Percentiles rank a stretch among this genome's conserved stretches.
Evolutionary conservation across 2,797 vertebrate species (phyloP).

Genomic region (Eulemur mongoz): DNA sequence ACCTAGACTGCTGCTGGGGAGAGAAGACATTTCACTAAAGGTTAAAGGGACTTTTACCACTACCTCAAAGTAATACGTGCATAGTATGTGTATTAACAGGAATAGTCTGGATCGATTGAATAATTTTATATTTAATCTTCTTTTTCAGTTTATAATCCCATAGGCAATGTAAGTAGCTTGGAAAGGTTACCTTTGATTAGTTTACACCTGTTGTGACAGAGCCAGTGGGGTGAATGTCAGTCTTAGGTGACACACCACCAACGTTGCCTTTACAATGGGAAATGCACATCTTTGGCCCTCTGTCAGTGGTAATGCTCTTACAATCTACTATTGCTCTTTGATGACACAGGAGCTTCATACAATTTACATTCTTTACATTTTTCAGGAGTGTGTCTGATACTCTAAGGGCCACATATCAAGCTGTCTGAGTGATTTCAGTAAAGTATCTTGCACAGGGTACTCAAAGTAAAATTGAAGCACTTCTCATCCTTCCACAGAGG

Average conservation of each 20-base stretch:
- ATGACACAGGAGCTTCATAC: not conserved
- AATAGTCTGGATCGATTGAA: not conserved
- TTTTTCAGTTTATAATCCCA: not conserved
- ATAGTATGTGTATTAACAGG: not conserved
- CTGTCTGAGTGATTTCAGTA: not conserved
- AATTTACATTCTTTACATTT: not conserved
- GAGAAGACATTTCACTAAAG: not conserved
- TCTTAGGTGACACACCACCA: not conserved
- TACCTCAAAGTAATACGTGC: not conserved
- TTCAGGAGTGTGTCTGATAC: not conserved
- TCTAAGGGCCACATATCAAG: not conserved
- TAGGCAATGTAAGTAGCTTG: not conserved
- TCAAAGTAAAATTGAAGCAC: not conserved
- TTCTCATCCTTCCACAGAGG: not conserved
- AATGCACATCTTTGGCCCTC: not conserved
- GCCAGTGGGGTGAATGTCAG: not conserved
- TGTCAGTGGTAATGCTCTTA: not conserved
- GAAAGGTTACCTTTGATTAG: not conserved
- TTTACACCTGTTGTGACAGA: not conserved
- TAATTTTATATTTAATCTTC: not conserved
- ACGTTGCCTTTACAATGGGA: not conserved
- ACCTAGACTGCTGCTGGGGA: not conserved
- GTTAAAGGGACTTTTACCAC: not conserved
- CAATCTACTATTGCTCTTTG: not conserved
- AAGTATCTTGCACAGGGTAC: not conserved